phyloP scores from a whole-genome alignment of 1,140 invertebrate genomes.

The Aphaenogaster rudis region DNA sequence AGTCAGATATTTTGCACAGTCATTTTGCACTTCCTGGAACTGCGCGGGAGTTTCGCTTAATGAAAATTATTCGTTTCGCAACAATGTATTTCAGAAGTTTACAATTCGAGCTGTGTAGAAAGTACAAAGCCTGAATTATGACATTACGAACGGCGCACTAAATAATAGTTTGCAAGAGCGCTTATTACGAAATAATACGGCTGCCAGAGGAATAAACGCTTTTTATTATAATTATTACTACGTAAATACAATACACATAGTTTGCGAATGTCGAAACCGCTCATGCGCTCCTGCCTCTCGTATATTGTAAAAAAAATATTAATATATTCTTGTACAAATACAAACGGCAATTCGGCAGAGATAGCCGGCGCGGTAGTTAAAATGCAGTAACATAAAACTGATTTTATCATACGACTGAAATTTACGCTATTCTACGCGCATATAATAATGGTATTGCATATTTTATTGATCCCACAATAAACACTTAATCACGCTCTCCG shows the following conservation, averaged over 20 bases:
- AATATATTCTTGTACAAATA: neutral
- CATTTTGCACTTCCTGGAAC: neutral
- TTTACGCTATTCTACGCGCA: neutral
- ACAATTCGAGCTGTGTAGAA: neutral
- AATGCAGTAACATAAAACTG: neutral
- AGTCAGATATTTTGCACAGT: neutral
- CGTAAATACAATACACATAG: neutral
- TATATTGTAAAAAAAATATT: neutral
- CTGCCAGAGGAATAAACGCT: neutral
- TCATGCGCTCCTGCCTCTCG: neutral
- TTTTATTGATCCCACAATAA: neutral
- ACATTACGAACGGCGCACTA: neutral
- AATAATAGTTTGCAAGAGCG: slow-evolving; percentile 5
- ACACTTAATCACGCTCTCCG: slow-evolving; percentile 15
- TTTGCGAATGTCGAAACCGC: neutral
- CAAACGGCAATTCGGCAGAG: neutral
- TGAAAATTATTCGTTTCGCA: slow-evolving; percentile 47
- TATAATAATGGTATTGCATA: neutral
- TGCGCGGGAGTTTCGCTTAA: slow-evolving; percentile 25
- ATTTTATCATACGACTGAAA: neutral
- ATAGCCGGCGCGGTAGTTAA: neutral
- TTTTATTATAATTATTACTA: slow-evolving; percentile 1
- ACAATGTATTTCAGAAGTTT: slow-evolving; percentile 38
- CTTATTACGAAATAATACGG: slow-evolving; percentile 17
- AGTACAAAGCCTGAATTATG: slow-evolving; percentile 5